These are phyloP conservation scores for Apodemus sylvaticus DNA, from an alignment of 2,113 vertebrate species.

Conservation along the genomic window DNA sequence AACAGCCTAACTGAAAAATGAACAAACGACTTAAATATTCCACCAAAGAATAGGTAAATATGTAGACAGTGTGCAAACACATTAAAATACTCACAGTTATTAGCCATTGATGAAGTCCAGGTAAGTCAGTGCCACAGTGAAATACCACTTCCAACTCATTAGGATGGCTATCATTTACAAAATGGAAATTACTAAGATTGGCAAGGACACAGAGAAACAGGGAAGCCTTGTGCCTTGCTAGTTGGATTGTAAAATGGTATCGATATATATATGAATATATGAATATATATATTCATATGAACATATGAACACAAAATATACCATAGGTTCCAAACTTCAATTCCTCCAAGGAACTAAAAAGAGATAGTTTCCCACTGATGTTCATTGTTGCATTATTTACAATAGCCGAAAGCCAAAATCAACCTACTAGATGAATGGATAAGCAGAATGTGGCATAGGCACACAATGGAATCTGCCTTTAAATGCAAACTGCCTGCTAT, in stretches of 20 bases:
- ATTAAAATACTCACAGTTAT: background rate
- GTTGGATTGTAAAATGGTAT: background rate
- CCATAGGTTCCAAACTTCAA: background rate
- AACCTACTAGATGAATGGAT: background rate
- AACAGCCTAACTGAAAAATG: background rate
- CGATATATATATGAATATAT: too few relatives aligned
- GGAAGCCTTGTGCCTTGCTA: background rate
- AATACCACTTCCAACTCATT: background rate
- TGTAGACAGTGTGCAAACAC: background rate
- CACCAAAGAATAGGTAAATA: background rate
- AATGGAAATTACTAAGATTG: background rate
- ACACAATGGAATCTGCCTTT: background rate
- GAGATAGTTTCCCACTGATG: background rate
- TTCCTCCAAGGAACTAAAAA: background rate
- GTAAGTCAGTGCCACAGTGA: background rate
- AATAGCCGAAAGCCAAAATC: background rate
- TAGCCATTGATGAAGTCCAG: background rate
- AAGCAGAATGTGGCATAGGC: background rate
- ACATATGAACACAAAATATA: background rate
- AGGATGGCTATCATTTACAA: background rate
- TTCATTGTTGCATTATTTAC: background rate
- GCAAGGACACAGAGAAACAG: background rate
- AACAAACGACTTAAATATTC: background rate
- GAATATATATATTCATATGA: too few relatives aligned
- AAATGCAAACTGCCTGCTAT: background rate